Conservation (phyloP, 2,797 vertebrate species). For the Neoniphon sammara region DNA sequence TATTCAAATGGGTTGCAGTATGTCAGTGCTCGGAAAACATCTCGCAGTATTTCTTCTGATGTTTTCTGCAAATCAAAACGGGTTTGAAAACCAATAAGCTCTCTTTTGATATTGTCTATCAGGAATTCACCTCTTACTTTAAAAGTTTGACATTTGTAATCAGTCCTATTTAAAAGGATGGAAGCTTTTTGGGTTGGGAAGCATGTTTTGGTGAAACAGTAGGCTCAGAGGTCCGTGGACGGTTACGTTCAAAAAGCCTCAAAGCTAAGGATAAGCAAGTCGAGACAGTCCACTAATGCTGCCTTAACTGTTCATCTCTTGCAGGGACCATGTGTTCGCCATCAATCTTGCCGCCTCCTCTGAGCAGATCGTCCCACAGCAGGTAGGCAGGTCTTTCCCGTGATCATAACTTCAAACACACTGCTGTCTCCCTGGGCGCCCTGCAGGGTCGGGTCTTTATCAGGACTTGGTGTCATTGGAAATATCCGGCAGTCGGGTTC, state of each 20-base stretch:
- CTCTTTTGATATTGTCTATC: background rate
- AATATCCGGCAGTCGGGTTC: too few species aligned
- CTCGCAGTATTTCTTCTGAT: background rate
- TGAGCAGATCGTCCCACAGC: slow-evolving; percentile 87
- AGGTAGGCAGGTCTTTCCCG: slow-evolving; percentile 80
- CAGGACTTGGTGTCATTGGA: too few species aligned
- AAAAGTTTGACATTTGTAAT: slow-evolving; percentile 30
- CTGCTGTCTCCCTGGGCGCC: background rate
- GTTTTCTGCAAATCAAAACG: background rate
- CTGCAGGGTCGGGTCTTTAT: background rate
- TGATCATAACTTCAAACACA: background rate
- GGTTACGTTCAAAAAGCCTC: slow-evolving; percentile 15
- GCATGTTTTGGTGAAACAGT: slow-evolving; percentile 20
- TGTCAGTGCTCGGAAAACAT: slow-evolving; percentile 45
- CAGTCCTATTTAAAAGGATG: slow-evolving; percentile 2
- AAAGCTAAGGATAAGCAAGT: background rate
- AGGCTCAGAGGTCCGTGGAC: slow-evolving; percentile 13
- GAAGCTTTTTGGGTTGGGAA: background rate
- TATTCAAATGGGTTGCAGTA: slow-evolving; percentile 32
- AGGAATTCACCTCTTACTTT: slow-evolving; percentile 25
- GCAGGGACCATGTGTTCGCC: slow-evolving; percentile 93
- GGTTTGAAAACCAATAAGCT: slow-evolving; percentile 36
- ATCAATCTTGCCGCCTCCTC: slow-evolving; percentile 86
- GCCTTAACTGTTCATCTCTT: slow-evolving; percentile 23
- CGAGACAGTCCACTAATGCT: slow-evolving; percentile 13